A percentile compares a stretch with the other conserved stretches of the same genome.
These are phyloP conservation scores for Clarias magur DNA, from an alignment of 2,113 vertebrate genomes.

Conservation along the genomic window DNA sequence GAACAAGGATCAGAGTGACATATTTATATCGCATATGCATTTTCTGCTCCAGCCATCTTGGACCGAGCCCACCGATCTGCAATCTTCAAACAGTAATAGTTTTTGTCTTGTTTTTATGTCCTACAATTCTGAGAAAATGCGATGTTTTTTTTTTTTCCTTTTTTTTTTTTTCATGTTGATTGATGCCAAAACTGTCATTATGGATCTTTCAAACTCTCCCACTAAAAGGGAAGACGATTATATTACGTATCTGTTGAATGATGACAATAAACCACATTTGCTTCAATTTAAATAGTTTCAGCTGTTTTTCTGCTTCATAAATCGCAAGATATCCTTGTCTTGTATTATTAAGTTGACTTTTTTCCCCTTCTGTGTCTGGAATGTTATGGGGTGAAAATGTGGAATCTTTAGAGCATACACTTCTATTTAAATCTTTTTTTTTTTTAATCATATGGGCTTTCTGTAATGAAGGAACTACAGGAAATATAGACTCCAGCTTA, in stretches of 20 bases:
- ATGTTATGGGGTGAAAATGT: neutral
- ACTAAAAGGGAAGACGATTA: conserved; percentile 13
- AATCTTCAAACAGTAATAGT: neutral
- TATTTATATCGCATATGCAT: neutral
- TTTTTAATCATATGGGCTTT: neutral
- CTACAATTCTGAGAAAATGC: neutral
- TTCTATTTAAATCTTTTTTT: neutral
- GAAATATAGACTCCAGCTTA: neutral
- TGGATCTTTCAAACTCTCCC: neutral
- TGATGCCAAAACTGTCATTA: conserved; percentile 39
- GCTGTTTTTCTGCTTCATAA: neutral
- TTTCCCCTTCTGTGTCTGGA: neutral
- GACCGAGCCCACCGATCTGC: conserved; percentile 13
- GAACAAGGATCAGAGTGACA: neutral
- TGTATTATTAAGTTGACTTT: neutral
- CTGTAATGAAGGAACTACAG: neutral
- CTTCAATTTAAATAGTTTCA: conserved; percentile 9
- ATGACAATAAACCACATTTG: conserved; percentile 36
- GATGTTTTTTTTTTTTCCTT: neutral
- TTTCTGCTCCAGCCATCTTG: conserved; percentile 6
- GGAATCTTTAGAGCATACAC: neutral
- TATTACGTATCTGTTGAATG: conserved; percentile 20
- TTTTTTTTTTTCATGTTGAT: neutral
- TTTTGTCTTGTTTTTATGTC: conserved; percentile 29
- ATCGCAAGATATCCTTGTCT: neutral